Evolutionary conservation across 2,888 invertebrate species (phyloP).

Genomic region (Lampropteryx suffumata): DNA sequence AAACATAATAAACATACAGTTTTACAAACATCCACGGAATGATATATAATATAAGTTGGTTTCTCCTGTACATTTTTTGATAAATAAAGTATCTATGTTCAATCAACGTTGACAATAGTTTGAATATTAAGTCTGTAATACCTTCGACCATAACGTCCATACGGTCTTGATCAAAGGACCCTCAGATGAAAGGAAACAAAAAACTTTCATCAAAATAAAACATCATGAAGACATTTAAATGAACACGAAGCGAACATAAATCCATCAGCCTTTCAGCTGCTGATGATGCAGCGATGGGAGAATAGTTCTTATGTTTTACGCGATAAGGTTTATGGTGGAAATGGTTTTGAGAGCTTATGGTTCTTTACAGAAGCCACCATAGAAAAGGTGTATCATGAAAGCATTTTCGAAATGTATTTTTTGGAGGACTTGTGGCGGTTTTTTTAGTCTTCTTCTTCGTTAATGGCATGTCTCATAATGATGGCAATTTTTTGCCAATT

Average conservation of each 20-base stretch:
- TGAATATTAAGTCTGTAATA: not conserved
- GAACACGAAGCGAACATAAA: conserved; percentile 17
- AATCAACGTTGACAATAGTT: not conserved
- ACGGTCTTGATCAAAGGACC: conserved; percentile 5
- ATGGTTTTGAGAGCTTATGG: not conserved
- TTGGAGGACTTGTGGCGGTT: no score
- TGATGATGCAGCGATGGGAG: not conserved
- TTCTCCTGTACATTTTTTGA: no score
- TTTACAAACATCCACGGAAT: no score
- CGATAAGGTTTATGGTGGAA: no score
- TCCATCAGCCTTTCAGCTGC: conserved; percentile 16
- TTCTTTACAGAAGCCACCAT: not conserved
- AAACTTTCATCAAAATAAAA: conserved; percentile 25
- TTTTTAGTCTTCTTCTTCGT: no score
- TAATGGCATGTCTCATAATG: no score
- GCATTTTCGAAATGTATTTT: no score
- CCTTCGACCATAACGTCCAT: not conserved
- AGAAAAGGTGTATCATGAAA: not conserved
- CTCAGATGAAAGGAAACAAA: conserved; percentile 18
- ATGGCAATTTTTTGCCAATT: no score
- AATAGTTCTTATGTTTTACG: not conserved
- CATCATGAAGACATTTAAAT: conserved; percentile 28
- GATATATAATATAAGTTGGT: no score
- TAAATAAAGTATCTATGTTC: not conserved
- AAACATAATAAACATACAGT: no score